Evolutionary conservation across 2,113 vertebrate species (phyloP), one percentile per base, ranked within the genome.

Genomic region (Chaenocephalus aceratus): DNA sequence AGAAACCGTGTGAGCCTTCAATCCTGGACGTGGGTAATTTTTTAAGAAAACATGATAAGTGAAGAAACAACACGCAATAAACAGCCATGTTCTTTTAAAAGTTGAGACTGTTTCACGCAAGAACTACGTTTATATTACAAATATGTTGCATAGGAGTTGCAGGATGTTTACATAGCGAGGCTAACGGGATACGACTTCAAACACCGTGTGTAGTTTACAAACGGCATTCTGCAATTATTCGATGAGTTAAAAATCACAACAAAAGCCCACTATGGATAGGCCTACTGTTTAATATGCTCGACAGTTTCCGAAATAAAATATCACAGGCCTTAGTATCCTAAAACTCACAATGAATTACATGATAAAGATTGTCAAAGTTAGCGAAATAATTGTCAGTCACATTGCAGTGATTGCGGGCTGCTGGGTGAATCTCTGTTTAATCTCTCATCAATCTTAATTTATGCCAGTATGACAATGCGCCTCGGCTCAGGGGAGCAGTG

Each of bases 401-500:
- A 92, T 95, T 91, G 93, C 92, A 96, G 96, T 93, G 95, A 97
- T 97, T 95, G 94, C 77, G 91, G 94, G 92, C 92, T 93, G 92
- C 87, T 91, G 94, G 92, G 92, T 70, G 77, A 78, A 82, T 73
- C 71, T 80, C 94, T 94, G 95, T 95, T 98, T 97, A 97, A 98
- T 98, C 96, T 96, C 93, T 15, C 96, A 98, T 98, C 97, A 96
- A 97, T 99, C 97, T 99, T 97, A 96, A 99, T 99, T 96, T 96
- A 96, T 97, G 97, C 96, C 97, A 96, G 89, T 85, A 95, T 96
- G 96, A 98, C 97, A 98, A 98, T 96, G 94, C 96, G 91, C 92
- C 86, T 91, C 94, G 95, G 95, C 96, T 96, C 96, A 87, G 91
- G 86, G 87, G 96, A 96, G 94, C 97, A 93, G 95, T 92, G 94